Evolutionary conservation across 64 coral and sea anemone species (phyloP), one percentile per base, ranked within the genome.

Genomic region (Acropora tenuis): DNA sequence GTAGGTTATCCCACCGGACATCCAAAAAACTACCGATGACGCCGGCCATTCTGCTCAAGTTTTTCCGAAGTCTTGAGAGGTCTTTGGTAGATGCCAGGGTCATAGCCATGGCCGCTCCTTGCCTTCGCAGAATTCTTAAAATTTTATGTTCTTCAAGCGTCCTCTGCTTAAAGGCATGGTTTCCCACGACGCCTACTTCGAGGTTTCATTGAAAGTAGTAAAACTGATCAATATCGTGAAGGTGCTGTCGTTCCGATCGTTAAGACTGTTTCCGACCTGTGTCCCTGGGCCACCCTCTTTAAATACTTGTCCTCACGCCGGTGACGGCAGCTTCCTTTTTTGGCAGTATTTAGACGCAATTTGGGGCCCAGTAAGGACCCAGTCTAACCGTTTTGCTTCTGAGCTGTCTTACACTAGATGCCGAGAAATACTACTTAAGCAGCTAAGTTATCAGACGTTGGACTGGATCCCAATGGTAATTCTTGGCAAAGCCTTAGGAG

Each of bases 181-280:
- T 89, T 3, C 30, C 13, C 74, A 89, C 13, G 1, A 74, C 1
- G 41, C 58, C 66, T 89, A 89, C 71, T 89, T 89, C 63, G 74
- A 89, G 30, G 53, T 89, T 89, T 89, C 20, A 77, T 86, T 86
- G 86, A 75, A 88, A 61, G 86, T 44, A 88, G 86, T 12, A 88
- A 88, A 74, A 88, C 86, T 52, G 73, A 88, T 77, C 86, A 88
- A 40, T 88, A 77, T 88, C 52, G 86, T 74, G 74, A 88, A 44
- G 86, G 50, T 43, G 73, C 50, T 74, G 73, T 89, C 20, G 87
- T 89, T 15, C 75, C 74, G 58, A 18, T 89, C 8, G 87, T 78
- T 10, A 78, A 89, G n/a, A 89, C 88, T 5, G 57, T 41, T 47
- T 46, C 88, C 75, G 75, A 69, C 11, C 88, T 89, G 48, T 83